A percentile compares a stretch with the other conserved stretches of the same genome.
Conservation (phyloP, 2,797 vertebrate genomes). For the Lacerta viridis region DNA sequence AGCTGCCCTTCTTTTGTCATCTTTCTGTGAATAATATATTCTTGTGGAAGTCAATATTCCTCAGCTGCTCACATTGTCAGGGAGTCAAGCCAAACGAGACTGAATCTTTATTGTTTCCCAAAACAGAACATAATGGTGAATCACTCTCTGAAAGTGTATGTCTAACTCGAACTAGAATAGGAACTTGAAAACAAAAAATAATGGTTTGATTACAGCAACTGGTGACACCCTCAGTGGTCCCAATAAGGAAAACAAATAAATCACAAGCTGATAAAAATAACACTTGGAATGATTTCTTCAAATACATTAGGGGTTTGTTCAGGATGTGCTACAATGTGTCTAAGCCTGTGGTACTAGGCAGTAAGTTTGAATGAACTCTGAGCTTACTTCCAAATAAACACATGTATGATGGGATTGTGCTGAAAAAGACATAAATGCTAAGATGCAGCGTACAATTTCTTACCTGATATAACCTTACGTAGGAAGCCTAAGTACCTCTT, state of each 20-base stretch:
- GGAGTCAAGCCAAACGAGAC: not conserved
- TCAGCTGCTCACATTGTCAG: not conserved
- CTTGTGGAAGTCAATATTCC: not conserved
- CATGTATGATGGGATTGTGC: not conserved
- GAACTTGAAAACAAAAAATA: not conserved
- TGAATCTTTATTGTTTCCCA: not conserved
- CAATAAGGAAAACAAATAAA: not conserved
- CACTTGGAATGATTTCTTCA: not conserved
- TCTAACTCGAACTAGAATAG: not conserved
- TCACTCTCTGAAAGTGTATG: not conserved
- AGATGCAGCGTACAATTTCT: not conserved
- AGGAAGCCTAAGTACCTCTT: not conserved
- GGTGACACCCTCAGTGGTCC: not conserved
- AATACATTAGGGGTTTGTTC: not conserved
- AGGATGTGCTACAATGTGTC: too few species aligned
- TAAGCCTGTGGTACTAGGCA: not conserved
- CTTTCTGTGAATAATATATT: not conserved
- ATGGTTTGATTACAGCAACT: not conserved
- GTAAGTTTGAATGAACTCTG: not conserved
- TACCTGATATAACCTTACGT: constrained; percentile 16
- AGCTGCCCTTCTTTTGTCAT: not conserved
- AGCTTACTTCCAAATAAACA: not conserved
- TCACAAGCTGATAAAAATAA: not conserved
- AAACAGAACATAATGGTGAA: not conserved
- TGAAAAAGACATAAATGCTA: not conserved